Conservation (phyloP, 2,888 invertebrate species). For the Dione vanillae region DNA sequence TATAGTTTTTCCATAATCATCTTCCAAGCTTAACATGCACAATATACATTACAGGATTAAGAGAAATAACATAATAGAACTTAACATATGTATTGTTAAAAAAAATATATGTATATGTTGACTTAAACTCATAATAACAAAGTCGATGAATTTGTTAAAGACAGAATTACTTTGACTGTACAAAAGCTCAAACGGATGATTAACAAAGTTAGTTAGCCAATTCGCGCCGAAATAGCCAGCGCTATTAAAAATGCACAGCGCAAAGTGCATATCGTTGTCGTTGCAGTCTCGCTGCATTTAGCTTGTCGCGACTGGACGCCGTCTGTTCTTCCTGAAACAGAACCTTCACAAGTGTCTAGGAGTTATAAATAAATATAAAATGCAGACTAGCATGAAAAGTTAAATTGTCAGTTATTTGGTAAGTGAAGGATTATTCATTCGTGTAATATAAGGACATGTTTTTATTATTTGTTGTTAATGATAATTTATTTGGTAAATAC, state of each 20-base stretch:
- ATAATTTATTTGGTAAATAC: too few species aligned
- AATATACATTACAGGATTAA: too few species aligned
- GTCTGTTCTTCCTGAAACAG: slow-evolving; percentile 65
- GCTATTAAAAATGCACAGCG: slow-evolving; percentile 75
- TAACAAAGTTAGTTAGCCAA: slow-evolving; percentile 66
- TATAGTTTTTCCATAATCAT: too few species aligned
- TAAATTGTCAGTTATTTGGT: too few species aligned
- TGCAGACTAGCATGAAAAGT: neutral
- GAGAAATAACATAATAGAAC: too few species aligned
- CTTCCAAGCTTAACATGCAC: too few species aligned
- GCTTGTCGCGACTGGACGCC: slow-evolving; percentile 64
- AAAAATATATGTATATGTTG: too few species aligned
- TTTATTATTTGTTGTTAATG: too few species aligned
- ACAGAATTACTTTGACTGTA: slow-evolving; percentile 1
- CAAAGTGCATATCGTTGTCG: slow-evolving; percentile 80
- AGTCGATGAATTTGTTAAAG: slow-evolving; percentile 9
- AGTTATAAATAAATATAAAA: slow-evolving; percentile 44
- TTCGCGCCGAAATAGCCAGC: slow-evolving; percentile 67
- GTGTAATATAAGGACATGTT: too few species aligned
- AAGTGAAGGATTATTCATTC: too few species aligned
- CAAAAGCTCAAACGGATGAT: slow-evolving; percentile 39
- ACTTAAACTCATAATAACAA: slow-evolving; percentile 7
- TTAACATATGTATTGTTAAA: too few species aligned
- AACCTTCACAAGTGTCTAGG: slow-evolving; percentile 52
- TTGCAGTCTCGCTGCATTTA: slow-evolving; percentile 73